A percentile compares a stretch with the other conserved stretches of the same genome.
phyloP scores from a whole-genome alignment of 2,113 vertebrate genomes.

The Eubucco bourcierii region DNA sequence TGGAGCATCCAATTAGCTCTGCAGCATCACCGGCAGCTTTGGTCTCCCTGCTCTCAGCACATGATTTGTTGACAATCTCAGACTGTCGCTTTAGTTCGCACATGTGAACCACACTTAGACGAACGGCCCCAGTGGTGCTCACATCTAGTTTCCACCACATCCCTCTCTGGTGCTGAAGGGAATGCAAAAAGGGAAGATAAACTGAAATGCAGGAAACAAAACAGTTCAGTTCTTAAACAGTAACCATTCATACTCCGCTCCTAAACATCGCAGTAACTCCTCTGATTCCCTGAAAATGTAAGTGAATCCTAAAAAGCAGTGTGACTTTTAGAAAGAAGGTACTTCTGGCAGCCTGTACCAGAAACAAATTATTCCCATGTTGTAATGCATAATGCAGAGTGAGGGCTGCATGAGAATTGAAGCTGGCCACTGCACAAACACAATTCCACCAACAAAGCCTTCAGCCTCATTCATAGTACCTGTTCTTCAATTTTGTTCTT shows the following conservation, averaged over 20 bases:
- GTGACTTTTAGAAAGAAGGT: background rate
- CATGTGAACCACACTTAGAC: background rate
- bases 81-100: background rate
- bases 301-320: background rate
- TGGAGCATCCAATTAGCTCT: background rate
- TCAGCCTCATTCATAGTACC: constrained; percentile 28
- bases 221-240: background rate
- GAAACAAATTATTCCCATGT: constrained; percentile 13
- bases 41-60: background rate
- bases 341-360: constrained; percentile 13
- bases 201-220: background rate
- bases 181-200: background rate
- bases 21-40: background rate
- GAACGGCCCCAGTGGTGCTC: background rate
- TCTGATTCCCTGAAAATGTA: background rate
- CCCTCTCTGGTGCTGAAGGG: background rate
- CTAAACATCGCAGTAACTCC: background rate
- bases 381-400: background rate
- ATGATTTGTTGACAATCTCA: background rate
- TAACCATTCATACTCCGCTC: background rate
- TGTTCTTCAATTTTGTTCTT: background rate
- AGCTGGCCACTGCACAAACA: constrained; percentile 58
- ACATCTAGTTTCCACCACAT: background rate
- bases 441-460: background rate
- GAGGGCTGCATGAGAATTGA: constrained; percentile 16